Base-by-base conservation (phyloP, 1,140 invertebrate species). In the Drosophila persimilis region DNA sequence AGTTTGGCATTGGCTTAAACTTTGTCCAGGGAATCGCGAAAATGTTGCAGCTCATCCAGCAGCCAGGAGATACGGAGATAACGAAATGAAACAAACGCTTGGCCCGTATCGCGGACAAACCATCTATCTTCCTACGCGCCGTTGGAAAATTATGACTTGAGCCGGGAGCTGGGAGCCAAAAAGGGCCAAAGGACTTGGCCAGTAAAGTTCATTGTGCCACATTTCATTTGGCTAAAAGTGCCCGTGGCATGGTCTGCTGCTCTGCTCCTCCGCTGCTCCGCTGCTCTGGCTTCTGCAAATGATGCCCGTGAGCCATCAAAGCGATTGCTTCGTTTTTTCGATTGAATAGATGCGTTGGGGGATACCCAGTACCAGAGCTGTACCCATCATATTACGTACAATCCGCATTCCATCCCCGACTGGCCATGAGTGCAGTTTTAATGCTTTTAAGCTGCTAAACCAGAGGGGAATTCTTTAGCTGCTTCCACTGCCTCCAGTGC, bases 151-250 rank as follows among this genome's bases (percentile, higher is more conserved):
- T 54, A 70, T 47, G 46, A 52, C 54, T 70, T 31, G 24, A 51
- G 70, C 53, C 64, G 53, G 52, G 56, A 51, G 70, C 53, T 59
- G 53, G 52, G 56, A 70, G 54, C 64, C 59, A 60, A 57, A 58
- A 57, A 39, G 73, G 35, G 66, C 66, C 64, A 69, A 69, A 69
- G 64, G 52, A 69, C 66, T 35, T 56, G 64, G 52, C 53, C 58
- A 15, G 26, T 41, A 50, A 59, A 62, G 79, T 83, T 83, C 80
- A 76, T 85, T 85, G 80, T 63, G 73, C 77, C 80, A 88, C 83
- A 85, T 86, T 85, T 86, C 78, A 86, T 86, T 88, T 81, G 77
- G 70, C 83, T 81, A 80, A 85, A 67, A 88, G 81, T 81, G 74
- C 66, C 39, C 48, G 58, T 58, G 22, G 29, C 35, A 11, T 41